Percentiles rank a stretch among this genome's conserved stretches.
Evolutionary conservation across 2,888 invertebrate species (phyloP).

Genomic region (Meliscaeva auricollis): DNA sequence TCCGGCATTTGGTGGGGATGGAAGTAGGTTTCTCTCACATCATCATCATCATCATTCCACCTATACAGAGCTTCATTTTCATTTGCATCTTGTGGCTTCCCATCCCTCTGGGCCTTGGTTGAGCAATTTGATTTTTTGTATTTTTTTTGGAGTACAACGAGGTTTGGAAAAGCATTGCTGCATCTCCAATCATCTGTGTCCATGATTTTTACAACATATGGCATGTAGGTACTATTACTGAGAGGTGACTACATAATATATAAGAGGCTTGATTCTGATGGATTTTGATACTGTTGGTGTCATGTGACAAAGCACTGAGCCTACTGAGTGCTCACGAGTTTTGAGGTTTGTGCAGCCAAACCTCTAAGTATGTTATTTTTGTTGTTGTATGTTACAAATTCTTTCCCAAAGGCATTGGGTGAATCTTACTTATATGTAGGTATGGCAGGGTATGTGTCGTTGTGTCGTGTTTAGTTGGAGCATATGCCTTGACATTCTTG

Average conservation of each 20-base stretch:
- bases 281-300: constrained; percentile 43
- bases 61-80: constrained; percentile 42
- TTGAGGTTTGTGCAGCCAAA: constrained; percentile 52
- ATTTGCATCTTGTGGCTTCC: constrained; percentile 50
- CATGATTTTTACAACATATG: constrained; percentile 49
- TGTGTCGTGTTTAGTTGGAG: constrained; percentile 13
- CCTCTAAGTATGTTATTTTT: background rate
- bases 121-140: constrained; percentile 60
- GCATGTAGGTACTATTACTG: background rate
- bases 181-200: constrained; percentile 36
- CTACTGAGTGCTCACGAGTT: constrained; percentile 60
- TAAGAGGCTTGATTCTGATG: constrained; percentile 27
- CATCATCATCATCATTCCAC: constrained; percentile 25
- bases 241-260: background rate
- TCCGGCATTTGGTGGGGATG: constrained; percentile 25
- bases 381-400: constrained; percentile 19
- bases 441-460: background rate
- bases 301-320: constrained; percentile 62
- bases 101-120: constrained; percentile 29
- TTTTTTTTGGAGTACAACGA: constrained; percentile 48
- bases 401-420: constrained; percentile 49
- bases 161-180: constrained; percentile 1
- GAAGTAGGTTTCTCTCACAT: constrained; percentile 45
- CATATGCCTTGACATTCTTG: constrained; percentile 14
- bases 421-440: background rate